These are phyloP conservation scores for Baryphthengus martii DNA, from an alignment of 2,113 vertebrate species.

Conservation along the genomic window DNA sequence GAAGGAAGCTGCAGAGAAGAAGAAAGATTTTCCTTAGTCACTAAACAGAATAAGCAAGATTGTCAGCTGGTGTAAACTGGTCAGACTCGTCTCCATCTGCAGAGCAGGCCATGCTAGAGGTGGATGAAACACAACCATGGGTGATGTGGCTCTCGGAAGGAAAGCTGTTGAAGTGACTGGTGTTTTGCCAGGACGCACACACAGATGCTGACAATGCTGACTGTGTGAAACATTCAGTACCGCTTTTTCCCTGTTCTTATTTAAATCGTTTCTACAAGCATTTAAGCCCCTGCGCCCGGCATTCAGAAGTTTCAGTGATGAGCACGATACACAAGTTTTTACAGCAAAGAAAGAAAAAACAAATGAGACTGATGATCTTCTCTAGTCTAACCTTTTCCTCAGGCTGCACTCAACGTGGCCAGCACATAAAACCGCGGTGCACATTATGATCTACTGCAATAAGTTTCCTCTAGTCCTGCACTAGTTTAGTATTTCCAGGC, in stretches of 20 bases:
- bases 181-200: neutral
- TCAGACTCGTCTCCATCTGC: neutral
- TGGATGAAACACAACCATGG: neutral
- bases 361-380: neutral
- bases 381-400: neutral
- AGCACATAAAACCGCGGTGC: rapidly evolving
- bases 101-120: neutral
- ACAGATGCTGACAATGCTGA: neutral
- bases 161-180: neutral
- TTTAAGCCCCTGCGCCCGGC: neutral
- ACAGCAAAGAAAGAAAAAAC: neutral
- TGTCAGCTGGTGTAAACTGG: neutral
- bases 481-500: neutral
- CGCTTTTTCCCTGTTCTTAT: neutral
- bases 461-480: neutral
- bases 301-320: neutral
- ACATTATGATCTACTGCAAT: neutral
- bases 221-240: neutral
- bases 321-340: neutral
- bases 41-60: neutral
- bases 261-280: neutral
- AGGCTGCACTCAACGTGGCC: neutral
- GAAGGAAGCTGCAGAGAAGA: neutral
- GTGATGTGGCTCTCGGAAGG: neutral
- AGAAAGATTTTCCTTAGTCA: neutral